Evolutionary conservation across 2,113 vertebrate genomes (phyloP).

Genomic region (Coracopsis vasa): DNA sequence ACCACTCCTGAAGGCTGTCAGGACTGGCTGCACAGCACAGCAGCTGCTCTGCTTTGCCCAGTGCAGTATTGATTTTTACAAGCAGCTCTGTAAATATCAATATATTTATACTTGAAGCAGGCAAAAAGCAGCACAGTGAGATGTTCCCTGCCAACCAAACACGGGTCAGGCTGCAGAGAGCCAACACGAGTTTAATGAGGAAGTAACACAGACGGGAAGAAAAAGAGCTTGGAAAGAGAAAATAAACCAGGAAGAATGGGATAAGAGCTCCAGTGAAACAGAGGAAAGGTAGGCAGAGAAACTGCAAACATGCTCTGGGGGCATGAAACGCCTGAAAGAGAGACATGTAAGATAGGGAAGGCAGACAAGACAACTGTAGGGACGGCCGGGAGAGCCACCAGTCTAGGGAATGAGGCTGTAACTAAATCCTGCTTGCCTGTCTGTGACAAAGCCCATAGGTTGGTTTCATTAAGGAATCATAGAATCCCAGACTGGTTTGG

Average conservation of each 20-base stretch:
- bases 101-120: slow-evolving; percentile 34
- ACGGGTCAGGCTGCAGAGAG: not conserved
- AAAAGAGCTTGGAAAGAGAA: not conserved
- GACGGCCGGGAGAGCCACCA: not conserved
- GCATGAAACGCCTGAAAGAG: too few relatives aligned
- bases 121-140: not conserved
- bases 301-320: not conserved
- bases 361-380: fast-evolving
- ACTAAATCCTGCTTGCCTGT: not conserved
- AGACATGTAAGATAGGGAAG: fast-evolving
- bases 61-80: slow-evolving; percentile 7
- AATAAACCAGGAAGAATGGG: not conserved
- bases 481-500: not conserved
- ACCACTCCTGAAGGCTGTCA: not conserved
- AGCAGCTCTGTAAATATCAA: slow-evolving; percentile 50
- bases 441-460: fast-evolving
- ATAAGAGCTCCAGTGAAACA: not conserved
- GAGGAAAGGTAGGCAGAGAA: not conserved
- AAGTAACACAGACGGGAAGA: slow-evolving; percentile 2
- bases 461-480: not conserved
- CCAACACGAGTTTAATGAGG: not conserved
- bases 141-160: not conserved
- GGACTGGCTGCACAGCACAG: not conserved
- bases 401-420: fast-evolving
- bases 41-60: not conserved